Base-by-base conservation (phyloP, 2,888 invertebrate genomes). In the Drosophila parthenogenetica region DNA sequence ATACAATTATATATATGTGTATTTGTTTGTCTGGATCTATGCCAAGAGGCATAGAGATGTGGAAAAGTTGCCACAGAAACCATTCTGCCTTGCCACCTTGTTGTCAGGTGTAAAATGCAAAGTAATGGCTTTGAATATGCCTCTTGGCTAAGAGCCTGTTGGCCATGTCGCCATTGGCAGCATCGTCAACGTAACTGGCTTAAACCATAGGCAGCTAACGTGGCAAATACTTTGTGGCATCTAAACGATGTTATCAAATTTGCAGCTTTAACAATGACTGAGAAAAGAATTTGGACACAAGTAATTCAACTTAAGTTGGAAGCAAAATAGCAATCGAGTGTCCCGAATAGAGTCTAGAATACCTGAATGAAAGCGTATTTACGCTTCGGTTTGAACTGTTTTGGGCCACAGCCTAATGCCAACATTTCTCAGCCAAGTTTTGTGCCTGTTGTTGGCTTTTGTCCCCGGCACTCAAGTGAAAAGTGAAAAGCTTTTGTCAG, bases 401-500 rank as follows among this genome's bases (percentile, higher is more conserved):
- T 50, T 22, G 54, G 54, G 4, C 14, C 14, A 17, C 11, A 13
- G 22, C 19, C 51, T 69, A 69, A 61, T 62, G 63, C 58, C 46
- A 51, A 51, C 50, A 63, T 63, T 59, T 51, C 59, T 57, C 46
- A 69, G 8, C 35, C 51, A 39, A 50, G 39, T 53, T 60, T 68
- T 64, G 39, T 63, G 62, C 57, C 60, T 73, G 71, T 55, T 62
- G 54, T 69, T 73, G 60, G 70, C 81, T 77, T 87, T 84, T 89
- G 81, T 87, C 16, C 22, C 70, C 75, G 87, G 85, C 87, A 87
- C 89, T 85, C 85, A 73, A 84, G 78, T 89, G 84, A 32, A 49
- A 73, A 89, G 85, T 87, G 84, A 89, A 89, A 89, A 85, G 85
- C 86, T 87, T 89, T 87, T 84, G 89, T 85, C 77, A 79, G 81